phyloP scores from a whole-genome alignment of 2,113 vertebrate species.

The Psittacula cyanocephala region DNA sequence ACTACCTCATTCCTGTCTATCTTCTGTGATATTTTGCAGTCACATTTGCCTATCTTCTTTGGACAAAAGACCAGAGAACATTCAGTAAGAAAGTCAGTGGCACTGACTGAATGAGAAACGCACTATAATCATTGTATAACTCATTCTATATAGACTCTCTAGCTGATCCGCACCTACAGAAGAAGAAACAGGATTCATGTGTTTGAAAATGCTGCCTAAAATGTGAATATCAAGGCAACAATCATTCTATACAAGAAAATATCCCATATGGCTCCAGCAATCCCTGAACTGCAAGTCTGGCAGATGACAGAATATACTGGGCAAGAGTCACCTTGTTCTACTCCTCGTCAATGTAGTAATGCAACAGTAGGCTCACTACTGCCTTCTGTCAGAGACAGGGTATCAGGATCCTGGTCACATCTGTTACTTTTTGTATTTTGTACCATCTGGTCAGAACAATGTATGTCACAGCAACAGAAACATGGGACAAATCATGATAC shows the following conservation, averaged over 20 bases:
- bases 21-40: neutral
- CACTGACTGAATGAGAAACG: neutral
- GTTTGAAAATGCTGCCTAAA: neutral
- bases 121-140: neutral
- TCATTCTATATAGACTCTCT: neutral
- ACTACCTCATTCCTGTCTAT: neutral
- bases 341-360: accelerated
- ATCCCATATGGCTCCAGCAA: neutral
- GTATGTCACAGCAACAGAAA: neutral
- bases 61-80: neutral
- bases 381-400: neutral
- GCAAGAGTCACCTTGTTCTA: neutral
- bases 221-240: neutral
- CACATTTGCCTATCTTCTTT: neutral
- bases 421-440: neutral
- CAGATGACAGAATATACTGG: neutral
- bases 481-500: accelerated
- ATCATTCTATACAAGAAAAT: neutral
- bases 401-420: neutral
- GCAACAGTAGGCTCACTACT: neutral
- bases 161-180: neutral
- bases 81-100: neutral
- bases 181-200: neutral
- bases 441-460: neutral
- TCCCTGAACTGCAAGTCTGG: neutral